Percentiles rank a stretch among this genome's conserved stretches.
Conservation (phyloP, 2,888 invertebrate genomes). For the Trichopria drosophilae region DNA sequence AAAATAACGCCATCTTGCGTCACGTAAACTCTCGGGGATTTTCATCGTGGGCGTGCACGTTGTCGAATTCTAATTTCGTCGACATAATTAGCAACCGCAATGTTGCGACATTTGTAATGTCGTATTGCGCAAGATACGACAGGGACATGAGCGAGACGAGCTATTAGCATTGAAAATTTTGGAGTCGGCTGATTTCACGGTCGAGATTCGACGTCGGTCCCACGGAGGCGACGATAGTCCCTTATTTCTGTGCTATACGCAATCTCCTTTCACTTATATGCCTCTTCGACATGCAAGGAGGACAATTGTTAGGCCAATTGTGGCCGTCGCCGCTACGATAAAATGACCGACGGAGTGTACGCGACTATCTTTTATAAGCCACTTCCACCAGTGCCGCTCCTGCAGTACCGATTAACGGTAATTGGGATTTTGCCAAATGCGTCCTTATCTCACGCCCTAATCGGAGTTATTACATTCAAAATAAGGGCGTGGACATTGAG, state of each 20-base stretch:
- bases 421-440: slow-evolving; percentile 26
- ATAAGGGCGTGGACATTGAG: too few relatives aligned
- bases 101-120: too few relatives aligned
- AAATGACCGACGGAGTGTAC: slow-evolving; percentile 40
- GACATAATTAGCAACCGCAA: too few relatives aligned
- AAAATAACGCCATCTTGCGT: too few relatives aligned
- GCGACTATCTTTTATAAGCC: slow-evolving; percentile 39
- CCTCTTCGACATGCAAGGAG: slow-evolving; percentile 48
- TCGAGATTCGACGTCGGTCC: slow-evolving; percentile 27
- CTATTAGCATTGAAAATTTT: too few relatives aligned
- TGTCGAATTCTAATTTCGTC: too few relatives aligned
- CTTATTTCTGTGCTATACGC: slow-evolving; percentile 22
- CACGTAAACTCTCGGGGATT: too few relatives aligned
- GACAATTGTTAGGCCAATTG: slow-evolving; percentile 46
- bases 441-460: too few relatives aligned
- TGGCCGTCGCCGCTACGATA: slow-evolving; percentile 47
- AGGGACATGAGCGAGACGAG: too few relatives aligned
- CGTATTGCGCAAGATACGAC: too few relatives aligned
- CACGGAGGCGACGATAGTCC: background rate
- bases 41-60: too few relatives aligned
- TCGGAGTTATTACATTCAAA: too few relatives aligned
- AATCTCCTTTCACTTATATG: slow-evolving; percentile 41
- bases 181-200: slow-evolving; percentile 28
- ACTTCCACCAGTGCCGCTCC: slow-evolving; percentile 26
- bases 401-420: slow-evolving; percentile 11